These are phyloP conservation scores for Dynastes tityus DNA, from an alignment of 2,888 invertebrate species.

Conservation along the genomic window DNA sequence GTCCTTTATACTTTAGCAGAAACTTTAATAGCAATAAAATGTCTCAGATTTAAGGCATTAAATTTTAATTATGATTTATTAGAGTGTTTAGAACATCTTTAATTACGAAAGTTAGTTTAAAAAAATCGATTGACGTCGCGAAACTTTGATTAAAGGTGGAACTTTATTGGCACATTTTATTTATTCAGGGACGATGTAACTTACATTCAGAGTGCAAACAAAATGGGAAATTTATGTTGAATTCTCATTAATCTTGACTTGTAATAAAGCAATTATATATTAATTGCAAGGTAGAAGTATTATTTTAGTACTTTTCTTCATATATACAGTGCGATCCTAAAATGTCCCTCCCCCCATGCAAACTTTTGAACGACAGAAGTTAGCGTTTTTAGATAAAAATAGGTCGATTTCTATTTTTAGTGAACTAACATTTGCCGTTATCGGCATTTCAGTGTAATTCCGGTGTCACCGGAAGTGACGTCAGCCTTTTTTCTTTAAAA, in stretches of 20 bases:
- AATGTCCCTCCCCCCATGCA: no score
- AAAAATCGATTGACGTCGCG: constrained; percentile 29
- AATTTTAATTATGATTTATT: constrained; percentile 53
- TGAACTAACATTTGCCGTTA: no score
- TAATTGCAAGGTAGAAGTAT: neutral
- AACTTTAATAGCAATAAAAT: constrained; percentile 51
- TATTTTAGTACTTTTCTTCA: neutral
- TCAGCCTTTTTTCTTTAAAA: no score
- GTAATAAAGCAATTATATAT: neutral
- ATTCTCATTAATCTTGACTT: neutral
- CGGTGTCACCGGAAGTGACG: no score
- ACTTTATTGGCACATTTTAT: constrained; percentile 17
- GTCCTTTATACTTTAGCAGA: constrained; percentile 46
- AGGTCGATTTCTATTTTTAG: no score
- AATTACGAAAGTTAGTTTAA: constrained; percentile 30
- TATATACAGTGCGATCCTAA: no score
- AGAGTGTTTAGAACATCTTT: constrained; percentile 26
- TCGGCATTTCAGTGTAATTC: no score
- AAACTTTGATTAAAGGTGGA: constrained; percentile 18
- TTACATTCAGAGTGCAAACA: neutral
- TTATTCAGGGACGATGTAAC: constrained; percentile 43
- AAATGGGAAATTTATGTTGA: neutral
- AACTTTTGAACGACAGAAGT: no score
- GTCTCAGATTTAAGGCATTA: constrained; percentile 47
- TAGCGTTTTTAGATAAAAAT: no score